Conservation (phyloP, 2,113 vertebrate species). For the Pimephales promelas region DNA sequence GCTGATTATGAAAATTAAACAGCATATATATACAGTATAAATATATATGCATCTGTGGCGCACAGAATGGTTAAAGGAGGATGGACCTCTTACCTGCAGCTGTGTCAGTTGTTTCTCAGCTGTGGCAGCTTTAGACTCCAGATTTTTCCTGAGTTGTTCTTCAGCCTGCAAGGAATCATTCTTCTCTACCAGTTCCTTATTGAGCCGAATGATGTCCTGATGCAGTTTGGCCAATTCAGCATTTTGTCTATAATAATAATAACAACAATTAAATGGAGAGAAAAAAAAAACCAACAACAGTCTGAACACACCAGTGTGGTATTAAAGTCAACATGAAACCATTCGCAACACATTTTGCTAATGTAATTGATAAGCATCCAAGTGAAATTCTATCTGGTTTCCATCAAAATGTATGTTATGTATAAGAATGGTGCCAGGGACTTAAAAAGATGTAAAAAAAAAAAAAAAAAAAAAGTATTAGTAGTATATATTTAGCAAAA, state of each 20-base stretch:
- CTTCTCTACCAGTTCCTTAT: conserved; percentile 89
- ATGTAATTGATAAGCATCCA: neutral
- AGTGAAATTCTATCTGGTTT: neutral
- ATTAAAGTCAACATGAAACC: neutral
- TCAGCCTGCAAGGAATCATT: conserved; percentile 80
- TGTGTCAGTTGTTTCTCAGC: conserved; percentile 83
- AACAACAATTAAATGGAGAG: neutral
- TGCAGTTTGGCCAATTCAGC: conserved; percentile 90
- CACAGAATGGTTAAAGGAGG: neutral
- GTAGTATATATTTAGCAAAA: too few relatives aligned
- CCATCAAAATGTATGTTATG: neutral
- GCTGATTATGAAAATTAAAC: too few relatives aligned
- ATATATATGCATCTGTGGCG: neutral
- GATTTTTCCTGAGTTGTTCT: conserved; percentile 82
- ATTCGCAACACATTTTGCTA: neutral
- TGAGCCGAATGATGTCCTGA: conserved; percentile 87
- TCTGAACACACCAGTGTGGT: too few relatives aligned
- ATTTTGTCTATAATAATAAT: too few relatives aligned
- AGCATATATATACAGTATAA: too few relatives aligned
- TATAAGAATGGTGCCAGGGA: neutral
- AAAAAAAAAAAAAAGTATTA: too few relatives aligned
- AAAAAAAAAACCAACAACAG: too few relatives aligned
- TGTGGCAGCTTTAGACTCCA: conserved; percentile 79
- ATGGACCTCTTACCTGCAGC: conserved; percentile 77
- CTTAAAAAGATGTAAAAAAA: neutral